Evolutionary conservation across 2,113 vertebrate species (phyloP).

Genomic region (Salvelinus fontinalis): DNA sequence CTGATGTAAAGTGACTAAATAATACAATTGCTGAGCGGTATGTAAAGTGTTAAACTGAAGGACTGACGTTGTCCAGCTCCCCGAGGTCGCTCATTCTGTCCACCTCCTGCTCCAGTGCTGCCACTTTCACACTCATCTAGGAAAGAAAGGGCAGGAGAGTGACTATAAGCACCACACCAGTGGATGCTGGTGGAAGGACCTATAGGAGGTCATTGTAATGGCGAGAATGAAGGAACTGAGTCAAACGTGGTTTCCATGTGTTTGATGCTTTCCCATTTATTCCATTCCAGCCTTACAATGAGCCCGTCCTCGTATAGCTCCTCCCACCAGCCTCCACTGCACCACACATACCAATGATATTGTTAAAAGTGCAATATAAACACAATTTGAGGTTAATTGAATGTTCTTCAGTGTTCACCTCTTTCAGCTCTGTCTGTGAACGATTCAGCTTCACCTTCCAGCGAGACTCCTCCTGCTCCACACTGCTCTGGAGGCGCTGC

Average conservation of each 20-base stretch:
- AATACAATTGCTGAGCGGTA: no score
- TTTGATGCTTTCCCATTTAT: no score
- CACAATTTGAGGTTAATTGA: neutral
- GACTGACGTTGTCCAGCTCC: conserved; percentile 84
- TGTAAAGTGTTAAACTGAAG: neutral
- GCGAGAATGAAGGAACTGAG: no score
- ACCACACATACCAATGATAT: neutral
- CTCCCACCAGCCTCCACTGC: no score
- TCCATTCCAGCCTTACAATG: no score
- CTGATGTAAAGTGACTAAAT: no score
- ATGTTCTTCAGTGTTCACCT: conserved; percentile 72
- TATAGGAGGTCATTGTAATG: no score
- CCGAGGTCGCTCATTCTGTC: conserved; percentile 83
- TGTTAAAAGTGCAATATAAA: neutral
- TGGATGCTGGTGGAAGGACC: no score
- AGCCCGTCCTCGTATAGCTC: no score
- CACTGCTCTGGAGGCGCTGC: conserved; percentile 93
- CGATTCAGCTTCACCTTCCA: conserved; percentile 91
- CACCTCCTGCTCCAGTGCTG: conserved; percentile 82
- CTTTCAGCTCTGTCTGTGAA: conserved; percentile 83
- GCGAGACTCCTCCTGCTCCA: conserved; percentile 94
- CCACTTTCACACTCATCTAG: conserved; percentile 80
- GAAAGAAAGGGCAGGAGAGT: conserved; percentile 2
- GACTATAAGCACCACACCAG: neutral
- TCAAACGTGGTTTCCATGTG: no score